Conservation (phyloP, 2,888 invertebrate species). For the Atethmia centrago region DNA sequence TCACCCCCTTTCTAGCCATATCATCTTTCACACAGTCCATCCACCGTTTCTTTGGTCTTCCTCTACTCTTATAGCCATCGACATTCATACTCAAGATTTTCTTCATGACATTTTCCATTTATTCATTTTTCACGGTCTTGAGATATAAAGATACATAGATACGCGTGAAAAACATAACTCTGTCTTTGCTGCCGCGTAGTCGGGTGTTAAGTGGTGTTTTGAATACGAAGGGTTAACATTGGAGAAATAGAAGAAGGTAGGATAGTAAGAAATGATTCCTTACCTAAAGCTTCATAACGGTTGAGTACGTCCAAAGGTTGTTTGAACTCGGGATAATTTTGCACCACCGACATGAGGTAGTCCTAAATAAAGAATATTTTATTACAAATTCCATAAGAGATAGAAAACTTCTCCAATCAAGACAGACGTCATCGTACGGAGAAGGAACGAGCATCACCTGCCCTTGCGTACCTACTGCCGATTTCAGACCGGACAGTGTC, state of each 20-base stretch:
- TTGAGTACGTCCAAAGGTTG: conserved; percentile 91
- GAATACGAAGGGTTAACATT: background rate
- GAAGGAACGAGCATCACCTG: too few species aligned
- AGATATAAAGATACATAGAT: background rate
- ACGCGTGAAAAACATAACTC: background rate
- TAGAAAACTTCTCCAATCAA: background rate
- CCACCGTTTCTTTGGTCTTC: too few species aligned
- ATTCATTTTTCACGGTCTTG: too few species aligned
- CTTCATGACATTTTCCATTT: too few species aligned
- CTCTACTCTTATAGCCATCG: too few species aligned
- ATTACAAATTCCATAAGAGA: background rate
- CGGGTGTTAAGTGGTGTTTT: background rate
- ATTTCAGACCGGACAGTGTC: background rate
- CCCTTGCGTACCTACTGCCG: too few species aligned
- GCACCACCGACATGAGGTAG: conserved; percentile 90
- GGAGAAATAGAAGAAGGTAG: background rate
- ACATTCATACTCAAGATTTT: too few species aligned
- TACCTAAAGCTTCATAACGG: conserved; percentile 91
- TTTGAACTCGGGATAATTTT: conserved; percentile 89
- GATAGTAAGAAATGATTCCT: background rate
- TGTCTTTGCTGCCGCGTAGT: background rate
- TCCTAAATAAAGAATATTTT: conserved; percentile 76
- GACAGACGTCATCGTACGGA: too few species aligned
- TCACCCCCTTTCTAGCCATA: too few species aligned
- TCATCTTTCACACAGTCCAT: too few species aligned